Base-by-base conservation (phyloP, 2,888 invertebrate genomes). In the Leucania comma region DNA sequence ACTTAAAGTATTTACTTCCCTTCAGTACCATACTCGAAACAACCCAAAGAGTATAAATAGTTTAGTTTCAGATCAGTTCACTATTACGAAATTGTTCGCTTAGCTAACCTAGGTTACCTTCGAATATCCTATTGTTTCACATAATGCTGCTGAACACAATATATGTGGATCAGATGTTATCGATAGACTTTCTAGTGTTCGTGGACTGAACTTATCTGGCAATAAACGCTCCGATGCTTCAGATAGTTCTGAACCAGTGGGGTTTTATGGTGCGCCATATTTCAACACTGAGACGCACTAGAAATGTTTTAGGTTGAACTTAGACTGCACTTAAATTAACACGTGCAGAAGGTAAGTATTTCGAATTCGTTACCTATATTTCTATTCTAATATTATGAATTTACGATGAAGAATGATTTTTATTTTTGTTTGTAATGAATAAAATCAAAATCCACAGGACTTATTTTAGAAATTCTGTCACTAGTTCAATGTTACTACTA, bases 231-330 rank as follows among this genome's bases (percentile, higher is more conserved):
- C 85, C 81, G 91, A 88, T 92, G 88, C 75, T 35, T 84, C 64
- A 78, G 92, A 93, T 90, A 89, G 88, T 89, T 91, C 88, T 88
- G 78, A 84, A 72, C 87, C 84, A 88, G 85, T 86, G 87, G 77
- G 78, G 83, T 81, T 87, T 81, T 75, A 75, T 78, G 67, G 83
- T 81, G 81, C 80, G 80, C 80, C 72, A 83, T 85, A 68, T 88
- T 88, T 78, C 82, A 73, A 81, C 81, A 83, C 68, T 72, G 71
- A 70, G 74, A 68, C 66, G 82, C 68, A 75, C 24, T 72, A 68
- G 53, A 74, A 72, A 54, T 57, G 42, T 48, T 65, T 48, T 53
- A 72, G 26, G 57, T 64, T 61, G 57, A 22, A 57, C 50, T 60
- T 65, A 20, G 48, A 68, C 56, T 63, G 58, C 26, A 54, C 3